Conservation (phyloP, 2,113 vertebrate genomes). For the Heterotis niloticus region DNA sequence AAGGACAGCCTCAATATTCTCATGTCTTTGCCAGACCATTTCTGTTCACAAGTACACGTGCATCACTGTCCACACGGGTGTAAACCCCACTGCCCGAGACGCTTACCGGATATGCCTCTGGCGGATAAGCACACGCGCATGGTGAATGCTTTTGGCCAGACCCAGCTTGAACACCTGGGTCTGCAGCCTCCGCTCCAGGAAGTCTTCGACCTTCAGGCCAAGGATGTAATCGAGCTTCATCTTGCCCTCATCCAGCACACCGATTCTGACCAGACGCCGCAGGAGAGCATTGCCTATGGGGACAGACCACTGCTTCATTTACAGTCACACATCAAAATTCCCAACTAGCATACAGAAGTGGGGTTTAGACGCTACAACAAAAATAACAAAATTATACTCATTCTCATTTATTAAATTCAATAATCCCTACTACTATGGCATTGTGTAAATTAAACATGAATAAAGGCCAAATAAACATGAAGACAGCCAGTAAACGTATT, state of each 20-base stretch:
- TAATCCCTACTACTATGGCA: too few relatives aligned
- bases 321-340: not conserved
- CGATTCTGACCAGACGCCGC: constrained; percentile 81
- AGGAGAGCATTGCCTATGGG: constrained; percentile 80
- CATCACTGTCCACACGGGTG: not conserved
- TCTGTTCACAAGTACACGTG: not conserved
- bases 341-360: not conserved
- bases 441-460: too few relatives aligned
- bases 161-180: constrained; percentile 92
- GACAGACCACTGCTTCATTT: not conserved
- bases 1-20: constrained; percentile 55
- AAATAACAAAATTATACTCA: not conserved
- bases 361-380: not conserved
- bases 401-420: too few relatives aligned
- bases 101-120: constrained; percentile 88
- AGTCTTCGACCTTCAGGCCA: constrained; percentile 88
- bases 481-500: too few relatives aligned
- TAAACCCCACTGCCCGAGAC: not conserved
- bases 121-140: constrained; percentile 85
- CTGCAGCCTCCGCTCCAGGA: constrained; percentile 85
- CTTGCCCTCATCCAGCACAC: constrained; percentile 87
- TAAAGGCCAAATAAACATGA: too few relatives aligned
- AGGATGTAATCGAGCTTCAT: constrained; percentile 94
- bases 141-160: constrained; percentile 87
- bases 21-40: not conserved